These are phyloP conservation scores for Hippocampus kuda DNA, from an alignment of 2,797 vertebrate genomes.

Conservation along the genomic window DNA sequence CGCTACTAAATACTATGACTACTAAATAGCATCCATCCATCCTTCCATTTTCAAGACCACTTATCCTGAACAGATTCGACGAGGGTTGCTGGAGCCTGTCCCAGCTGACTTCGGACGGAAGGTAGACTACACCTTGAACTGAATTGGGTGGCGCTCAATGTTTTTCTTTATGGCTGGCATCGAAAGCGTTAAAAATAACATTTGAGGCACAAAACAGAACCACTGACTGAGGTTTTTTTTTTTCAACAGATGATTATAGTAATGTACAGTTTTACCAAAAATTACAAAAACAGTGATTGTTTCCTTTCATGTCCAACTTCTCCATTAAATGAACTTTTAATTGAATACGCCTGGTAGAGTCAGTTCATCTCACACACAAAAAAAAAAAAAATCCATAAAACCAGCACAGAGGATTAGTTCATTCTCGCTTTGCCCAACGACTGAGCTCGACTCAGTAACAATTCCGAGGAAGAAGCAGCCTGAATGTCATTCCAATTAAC, in stretches of 20 bases:
- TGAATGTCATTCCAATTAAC: constrained; percentile 27
- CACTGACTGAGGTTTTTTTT: neutral
- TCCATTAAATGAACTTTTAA: neutral
- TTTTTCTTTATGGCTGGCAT: no score
- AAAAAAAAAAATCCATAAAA: constrained; percentile 20
- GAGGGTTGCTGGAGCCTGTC: no score
- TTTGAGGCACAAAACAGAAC: neutral
- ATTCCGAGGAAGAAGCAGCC: constrained; percentile 13
- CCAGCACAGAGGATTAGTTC: constrained; percentile 36
- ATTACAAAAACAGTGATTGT: neutral
- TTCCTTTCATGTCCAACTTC: neutral
- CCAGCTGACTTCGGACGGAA: no score
- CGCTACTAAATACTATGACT: no score
- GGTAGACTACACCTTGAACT: no score
- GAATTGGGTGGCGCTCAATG: no score
- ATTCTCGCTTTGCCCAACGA: constrained; percentile 20
- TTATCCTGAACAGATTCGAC: no score
- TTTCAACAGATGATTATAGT: neutral
- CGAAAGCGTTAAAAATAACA: neutral
- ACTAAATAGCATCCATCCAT: no score
- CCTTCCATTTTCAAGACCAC: no score
- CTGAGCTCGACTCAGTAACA: constrained; percentile 24
- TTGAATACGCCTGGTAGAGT: constrained; percentile 5
- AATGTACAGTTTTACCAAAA: no score
- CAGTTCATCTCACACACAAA: constrained; percentile 13